Evolutionary conservation across 2,797 vertebrate species (phyloP), one percentile per base, ranked within the genome.

Genomic region (Valencia hispanica): DNA sequence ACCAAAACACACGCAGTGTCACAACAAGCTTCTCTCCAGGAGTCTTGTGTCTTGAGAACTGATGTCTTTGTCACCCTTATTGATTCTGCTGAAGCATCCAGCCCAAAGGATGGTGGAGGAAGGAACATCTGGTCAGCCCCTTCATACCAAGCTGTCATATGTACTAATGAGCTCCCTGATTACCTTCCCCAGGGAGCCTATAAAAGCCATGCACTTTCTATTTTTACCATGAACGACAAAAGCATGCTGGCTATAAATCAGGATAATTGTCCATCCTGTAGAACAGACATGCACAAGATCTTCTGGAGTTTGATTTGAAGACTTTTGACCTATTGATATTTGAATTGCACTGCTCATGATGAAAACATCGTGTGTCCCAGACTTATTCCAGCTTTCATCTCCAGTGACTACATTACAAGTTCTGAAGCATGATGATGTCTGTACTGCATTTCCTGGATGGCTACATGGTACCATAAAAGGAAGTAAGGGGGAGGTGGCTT

Each of bases 151-250:
- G 84, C 88, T 87, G 86, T 94, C 89, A 92, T 70, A 81, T 78
- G 72, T 86, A 86, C 86, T 91, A 92, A 92, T 88, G 89, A 92
- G 83, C 83, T 83, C 78, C 83, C 84, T 94, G 93, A 95, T 95
- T 94, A 84, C 89, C 87, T 71, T 91, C 94, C 88, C 90, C n/a
- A 2, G 90, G 90, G 95, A 93, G 48, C 10, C 51, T 79, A 69
- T 85, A 71, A 86, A 86, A 90, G 79, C 79, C 10, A 70, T 72
- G 75, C 75, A 55, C 43, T 78, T 81, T 92, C 78, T 80, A 88
- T 87, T 89, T 91, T 89, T 91, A 88, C 85, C 79, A 71, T 80
- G 89, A n/a, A n/a, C n/a, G 89, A 89, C 83, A 88, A 79, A 89
- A 70, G 68, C 36, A 12, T 69, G 79, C 78, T 89, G 84, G 89